Evolutionary conservation across 2,888 invertebrate species (phyloP), one percentile per base, ranked within the genome.

Genomic region (Agrotis ipsilon): DNA sequence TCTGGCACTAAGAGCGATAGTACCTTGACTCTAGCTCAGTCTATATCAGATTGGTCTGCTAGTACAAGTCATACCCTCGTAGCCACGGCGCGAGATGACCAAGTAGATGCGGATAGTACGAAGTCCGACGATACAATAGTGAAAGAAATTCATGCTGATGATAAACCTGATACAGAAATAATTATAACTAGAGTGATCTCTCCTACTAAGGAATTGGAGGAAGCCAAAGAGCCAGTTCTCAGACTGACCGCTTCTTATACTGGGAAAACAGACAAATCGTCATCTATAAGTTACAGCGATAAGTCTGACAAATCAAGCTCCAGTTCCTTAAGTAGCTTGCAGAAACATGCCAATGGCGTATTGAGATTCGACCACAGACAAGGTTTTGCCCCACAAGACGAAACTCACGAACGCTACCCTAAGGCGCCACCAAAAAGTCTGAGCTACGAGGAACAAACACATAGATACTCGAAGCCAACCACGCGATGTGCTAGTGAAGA

Each of bases 21-120:
- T 87, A 98, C 98, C 0, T 91, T 97, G 60, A 97, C 97, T 1
- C 89, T 98, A 49, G 98, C 98, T 1, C 98, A 98, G 77, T 98
- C 98, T 1, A 97, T 98, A 84, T 98, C 98, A 0, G 98, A 98
- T 82, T 98, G 98, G 98, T 98, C 98, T 0, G 98, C 97, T 1
- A 98, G 98, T 79, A 97, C 97, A 24, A 98, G 98, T 85, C 97
- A 98, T 69, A 98, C 98, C 0, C 96, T 98, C 13, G 97, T 98
- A 57, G 97, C 97, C 16, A 97, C 97, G 48, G 94, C 96, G 18
- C 96, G 96, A 72, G 94, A 96, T 90, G 94, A 95, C 88, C 90
- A 93, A 88, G 87, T 88, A 32, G 92, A 96, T 84, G 68, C 93
- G 85, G 92, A 96, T 87, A 89, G 88, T 81, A 94, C 94, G 49